phyloP scores from a whole-genome alignment of 2,113 vertebrate genomes.

The Lynx canadensis region DNA sequence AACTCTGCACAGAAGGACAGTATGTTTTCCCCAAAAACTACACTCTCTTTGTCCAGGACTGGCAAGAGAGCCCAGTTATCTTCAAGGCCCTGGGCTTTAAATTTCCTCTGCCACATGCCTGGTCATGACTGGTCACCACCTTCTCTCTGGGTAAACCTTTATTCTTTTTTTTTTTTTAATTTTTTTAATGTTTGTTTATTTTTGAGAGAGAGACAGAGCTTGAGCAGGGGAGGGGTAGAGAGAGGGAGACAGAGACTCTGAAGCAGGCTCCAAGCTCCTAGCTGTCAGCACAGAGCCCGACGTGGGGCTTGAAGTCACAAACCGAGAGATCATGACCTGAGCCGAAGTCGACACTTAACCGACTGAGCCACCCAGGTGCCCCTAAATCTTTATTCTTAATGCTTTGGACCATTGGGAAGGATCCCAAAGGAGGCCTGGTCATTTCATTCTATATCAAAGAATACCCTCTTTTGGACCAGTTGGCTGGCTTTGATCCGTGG shows the following conservation, averaged over 20 bases:
- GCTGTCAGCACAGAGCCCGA: too few species aligned
- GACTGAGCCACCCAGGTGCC: background rate
- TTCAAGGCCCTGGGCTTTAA: background rate
- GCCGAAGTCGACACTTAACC: too few species aligned
- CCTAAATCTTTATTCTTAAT: constrained; percentile 48
- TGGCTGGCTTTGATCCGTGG: background rate
- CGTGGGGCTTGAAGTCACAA: too few species aligned
- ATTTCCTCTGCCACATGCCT: constrained; percentile 11
- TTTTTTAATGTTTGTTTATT: background rate
- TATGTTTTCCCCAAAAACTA: background rate
- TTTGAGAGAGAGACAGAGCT: background rate
- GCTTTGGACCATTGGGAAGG: background rate
- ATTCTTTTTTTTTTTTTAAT: background rate
- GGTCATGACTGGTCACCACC: background rate
- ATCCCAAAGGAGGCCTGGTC: background rate
- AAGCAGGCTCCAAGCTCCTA: too few species aligned
- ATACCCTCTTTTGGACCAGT: background rate
- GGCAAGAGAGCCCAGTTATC: constrained; percentile 7
- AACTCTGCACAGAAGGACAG: background rate
- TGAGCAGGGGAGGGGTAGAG: too few species aligned
- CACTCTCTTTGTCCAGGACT: constrained; percentile 13
- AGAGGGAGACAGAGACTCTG: too few species aligned
- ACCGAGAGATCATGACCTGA: too few species aligned
- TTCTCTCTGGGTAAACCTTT: constrained; percentile 29
- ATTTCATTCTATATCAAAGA: constrained; percentile 30